Base-by-base conservation (phyloP, 2,888 invertebrate species). In the Eupithecia tripunctaria region DNA sequence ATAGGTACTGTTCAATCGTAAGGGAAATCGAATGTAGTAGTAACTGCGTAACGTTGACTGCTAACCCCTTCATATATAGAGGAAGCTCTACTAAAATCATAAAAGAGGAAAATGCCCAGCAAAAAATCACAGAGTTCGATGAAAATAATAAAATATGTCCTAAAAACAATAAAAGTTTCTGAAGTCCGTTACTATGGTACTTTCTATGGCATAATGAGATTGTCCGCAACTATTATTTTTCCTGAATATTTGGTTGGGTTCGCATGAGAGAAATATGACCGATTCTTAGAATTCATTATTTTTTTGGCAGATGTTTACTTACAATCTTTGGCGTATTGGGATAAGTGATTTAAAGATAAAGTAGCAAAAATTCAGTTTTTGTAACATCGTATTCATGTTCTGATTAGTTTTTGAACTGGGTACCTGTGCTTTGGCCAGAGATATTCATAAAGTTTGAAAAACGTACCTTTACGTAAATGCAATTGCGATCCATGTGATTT, bases 131-230 rank as follows among this genome's bases (percentile, higher is more conserved):
- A 18, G 21, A 4, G 10, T 51, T n/a, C 12, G 51, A 56, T 56
- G 4, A 12, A 56, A 56, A 56, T 56, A 25, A 25, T 25, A 25
- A 14, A 10, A 25, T 25, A 4, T 14, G 5, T 1, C 21, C 21
- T 56, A 25, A 25, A 56, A 25, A 56, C 25, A 56, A 21, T 21
- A 51, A 47, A 21, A 56, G 25, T 56, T 56, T 56, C 56, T 56
- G 4, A 56, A 25, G 25, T 12, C 56, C 12, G 21, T 25, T 56
- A 25, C 21, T n/a, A 43, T 43, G 38, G 38, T 3, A 38, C n/a
- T 21, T 21, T 51, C 51, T 14, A 56, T 56, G 25, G 56, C 56
- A 56, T 56, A 56, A 56, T 56, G 56, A 56, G 56, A 56, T 56
- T 56, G 56, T 56, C 25, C 56, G 12, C 25, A 56, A 56, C 56